These are phyloP conservation scores for Seriola aureovittata DNA, from an alignment of 2,113 vertebrate species.

Conservation along the genomic window DNA sequence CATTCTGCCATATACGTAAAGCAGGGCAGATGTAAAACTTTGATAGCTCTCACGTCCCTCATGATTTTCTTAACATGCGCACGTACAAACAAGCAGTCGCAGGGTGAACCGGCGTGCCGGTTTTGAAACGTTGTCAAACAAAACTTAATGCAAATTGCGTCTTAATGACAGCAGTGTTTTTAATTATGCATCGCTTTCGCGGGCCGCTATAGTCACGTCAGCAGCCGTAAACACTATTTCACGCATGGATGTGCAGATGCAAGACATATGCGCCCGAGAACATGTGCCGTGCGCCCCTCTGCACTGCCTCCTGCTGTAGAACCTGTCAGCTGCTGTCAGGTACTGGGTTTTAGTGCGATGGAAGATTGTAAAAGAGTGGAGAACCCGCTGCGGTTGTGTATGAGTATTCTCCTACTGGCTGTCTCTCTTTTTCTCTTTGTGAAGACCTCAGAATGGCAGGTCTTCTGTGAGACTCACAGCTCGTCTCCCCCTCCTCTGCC, in stretches of 20 bases:
- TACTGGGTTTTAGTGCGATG: constrained; percentile 30
- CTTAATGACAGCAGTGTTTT: constrained; percentile 28
- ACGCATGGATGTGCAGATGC: constrained; percentile 54
- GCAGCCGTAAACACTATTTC: constrained; percentile 51
- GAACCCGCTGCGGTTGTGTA: constrained; percentile 41
- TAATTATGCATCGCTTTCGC: constrained; percentile 46
- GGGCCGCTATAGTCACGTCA: constrained; percentile 18
- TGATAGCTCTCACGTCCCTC: background rate
- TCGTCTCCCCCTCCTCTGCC: constrained; percentile 14
- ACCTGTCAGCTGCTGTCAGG: constrained; percentile 62
- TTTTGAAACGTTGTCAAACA: constrained; percentile 22
- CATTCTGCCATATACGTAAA: background rate
- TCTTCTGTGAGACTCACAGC: constrained; percentile 26
- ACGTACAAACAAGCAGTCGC: constrained; percentile 5
- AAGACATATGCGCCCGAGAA: constrained; percentile 32
- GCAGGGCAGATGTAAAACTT: constrained; percentile 6
- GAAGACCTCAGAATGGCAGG: constrained; percentile 54
- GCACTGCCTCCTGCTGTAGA: constrained; percentile 38
- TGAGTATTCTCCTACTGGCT: constrained; percentile 45
- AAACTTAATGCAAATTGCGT: constrained; percentile 30
- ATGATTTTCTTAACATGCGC: constrained; percentile 11
- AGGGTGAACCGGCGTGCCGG: background rate
- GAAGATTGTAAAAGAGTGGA: constrained; percentile 37
- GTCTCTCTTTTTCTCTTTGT: constrained; percentile 42
- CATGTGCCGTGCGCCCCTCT: constrained; percentile 15